Percentiles rank a stretch among this genome's conserved stretches.
Conservation (phyloP, 2,113 vertebrate genomes). For the Scartelaos histophorus region DNA sequence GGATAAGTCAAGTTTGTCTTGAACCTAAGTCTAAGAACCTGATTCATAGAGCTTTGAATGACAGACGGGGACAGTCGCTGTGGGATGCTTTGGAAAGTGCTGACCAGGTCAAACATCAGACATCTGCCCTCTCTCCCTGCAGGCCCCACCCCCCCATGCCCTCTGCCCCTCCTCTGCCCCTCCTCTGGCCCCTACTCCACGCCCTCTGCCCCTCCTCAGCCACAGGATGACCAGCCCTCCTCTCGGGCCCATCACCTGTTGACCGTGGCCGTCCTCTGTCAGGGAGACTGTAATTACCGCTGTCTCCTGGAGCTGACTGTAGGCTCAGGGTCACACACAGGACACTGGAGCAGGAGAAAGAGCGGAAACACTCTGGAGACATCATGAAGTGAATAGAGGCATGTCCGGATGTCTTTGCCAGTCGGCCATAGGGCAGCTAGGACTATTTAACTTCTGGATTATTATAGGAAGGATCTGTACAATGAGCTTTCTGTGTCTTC, state of each 20-base stretch:
- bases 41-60: background rate
- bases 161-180: background rate
- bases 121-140: too few relatives aligned
- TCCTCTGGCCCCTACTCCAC: too few relatives aligned
- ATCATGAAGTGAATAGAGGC: too few relatives aligned
- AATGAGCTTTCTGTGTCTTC: too few relatives aligned
- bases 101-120: background rate
- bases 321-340: background rate
- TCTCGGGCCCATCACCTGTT: background rate
- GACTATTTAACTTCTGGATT: too few relatives aligned
- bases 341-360: background rate
- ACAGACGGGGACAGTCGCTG: background rate
- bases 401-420: too few relatives aligned
- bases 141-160: too few relatives aligned
- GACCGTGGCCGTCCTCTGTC: background rate
- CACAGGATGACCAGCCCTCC: background rate
- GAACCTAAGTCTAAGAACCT: background rate
- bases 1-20: too few relatives aligned
- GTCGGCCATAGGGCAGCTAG: too few relatives aligned
- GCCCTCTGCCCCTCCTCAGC: background rate
- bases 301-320: conserved; percentile 15
- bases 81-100: background rate
- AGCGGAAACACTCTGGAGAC: background rate
- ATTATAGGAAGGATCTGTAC: too few relatives aligned
- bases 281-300: background rate